Evolutionary conservation across 2,113 vertebrate genomes (phyloP).

Genomic region (Numenius arquata): DNA sequence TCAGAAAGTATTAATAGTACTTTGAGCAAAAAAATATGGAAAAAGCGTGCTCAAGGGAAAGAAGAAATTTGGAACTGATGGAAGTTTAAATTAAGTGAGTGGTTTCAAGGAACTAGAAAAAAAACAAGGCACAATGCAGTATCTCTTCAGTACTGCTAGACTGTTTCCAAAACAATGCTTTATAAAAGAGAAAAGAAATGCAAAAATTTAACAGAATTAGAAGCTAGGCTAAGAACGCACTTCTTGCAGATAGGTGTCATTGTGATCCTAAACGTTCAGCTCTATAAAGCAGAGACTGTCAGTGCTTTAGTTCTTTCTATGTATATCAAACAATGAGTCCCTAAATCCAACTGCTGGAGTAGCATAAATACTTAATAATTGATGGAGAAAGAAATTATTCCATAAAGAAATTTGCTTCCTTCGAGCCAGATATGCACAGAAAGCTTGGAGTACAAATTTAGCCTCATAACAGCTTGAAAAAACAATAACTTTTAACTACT

Average conservation of each 20-base stretch:
- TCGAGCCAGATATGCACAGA: neutral
- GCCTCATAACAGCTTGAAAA: neutral
- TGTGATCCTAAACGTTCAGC: neutral
- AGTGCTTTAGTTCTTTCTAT: neutral
- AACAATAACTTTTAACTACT: neutral
- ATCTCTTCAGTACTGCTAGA: neutral
- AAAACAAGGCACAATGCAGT: neutral
- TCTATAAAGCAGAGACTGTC: neutral
- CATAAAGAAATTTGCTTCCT: neutral
- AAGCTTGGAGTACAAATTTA: neutral
- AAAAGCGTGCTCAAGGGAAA: neutral
- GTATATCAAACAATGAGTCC: neutral
- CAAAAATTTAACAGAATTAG: neutral
- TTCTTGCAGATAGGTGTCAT: neutral
- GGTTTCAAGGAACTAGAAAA: neutral
- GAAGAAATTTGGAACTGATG: constrained; percentile 26
- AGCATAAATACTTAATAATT: neutral
- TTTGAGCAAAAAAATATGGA: neutral
- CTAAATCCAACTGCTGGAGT: neutral
- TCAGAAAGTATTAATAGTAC: constrained; percentile 63
- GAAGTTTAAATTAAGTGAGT: constrained; percentile 15
- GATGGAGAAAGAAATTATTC: neutral
- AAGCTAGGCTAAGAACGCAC: neutral
- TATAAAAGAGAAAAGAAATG: neutral
- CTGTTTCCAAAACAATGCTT: neutral